Evolutionary conservation across 2,888 invertebrate genomes (phyloP), one percentile per base, ranked within the genome.

Genomic region (Rhaphigaster nebulosa): DNA sequence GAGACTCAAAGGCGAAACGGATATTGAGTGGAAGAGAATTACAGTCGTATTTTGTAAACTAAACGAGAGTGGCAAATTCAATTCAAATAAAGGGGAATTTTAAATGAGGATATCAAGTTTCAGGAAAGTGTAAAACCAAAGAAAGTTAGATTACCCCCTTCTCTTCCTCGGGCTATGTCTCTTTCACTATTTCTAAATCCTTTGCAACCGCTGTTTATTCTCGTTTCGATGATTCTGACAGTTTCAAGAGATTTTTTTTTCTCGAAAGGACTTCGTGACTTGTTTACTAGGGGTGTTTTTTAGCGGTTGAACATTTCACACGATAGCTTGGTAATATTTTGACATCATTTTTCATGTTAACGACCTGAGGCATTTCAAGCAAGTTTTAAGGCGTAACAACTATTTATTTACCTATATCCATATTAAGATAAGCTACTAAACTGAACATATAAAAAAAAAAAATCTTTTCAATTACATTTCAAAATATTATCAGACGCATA

Each of bases 81-180:
- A 76, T 76, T 76, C 70, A 76, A 76, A 76, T 76, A 76, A 76
- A 76, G 12, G 70, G 8, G 70, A 76, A 76, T 76, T 76, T 76
- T 76, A 76, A 76, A 76, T 76, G 70, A 76, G 70, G 38, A 76
- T 76, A 76, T 76, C 70, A 76, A 76, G 70, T 76, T 76, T 76
- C 70, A 38, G 20, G 70, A 76, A 76, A 76, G 70, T 76, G 70
- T 76, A 76, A 76, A 38, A 38, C 70, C 34, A 76, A 38, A 76
- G 70, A 76, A 76, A 76, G 70, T 76, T 38, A 38, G 70, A 38
- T 38, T 23, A 76, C 38, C 20, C 20, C 20, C 70, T 38, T 8
- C 10, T 8, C 38, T 20, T 23, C 70, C 1, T 6, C 1, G 20
- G 8, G 8, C 34, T 38, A 76, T 38, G 38, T 38, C 38, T 23